Evolutionary conservation across 2,888 invertebrate species (phyloP), one percentile per base, ranked within the genome.

Genomic region (Epinotia bilunana): DNA sequence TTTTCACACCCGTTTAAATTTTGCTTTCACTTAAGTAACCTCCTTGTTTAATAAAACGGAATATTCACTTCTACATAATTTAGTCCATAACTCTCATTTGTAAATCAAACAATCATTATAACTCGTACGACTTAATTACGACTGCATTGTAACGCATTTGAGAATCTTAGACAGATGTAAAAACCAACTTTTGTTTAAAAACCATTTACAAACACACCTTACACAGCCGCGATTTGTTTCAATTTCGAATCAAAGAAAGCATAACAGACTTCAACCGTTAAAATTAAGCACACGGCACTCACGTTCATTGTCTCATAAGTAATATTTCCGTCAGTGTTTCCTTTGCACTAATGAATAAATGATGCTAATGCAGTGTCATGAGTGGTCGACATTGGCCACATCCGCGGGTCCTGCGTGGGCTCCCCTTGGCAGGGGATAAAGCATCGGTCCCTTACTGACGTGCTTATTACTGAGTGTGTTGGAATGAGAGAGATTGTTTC

Each of bases 301-400:
- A 62, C 70, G 68, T 18, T 58, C 65, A 65, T 75, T 75, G 75
- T 75, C 71, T 75, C 64, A 67, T 75, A 71, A 75, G 75, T 75
- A 75, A 72, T 72, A 71, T 75, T 72, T 75, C 75, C 75, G 75
- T 62, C 64, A 28, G 16, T 55, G 46, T 67, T 75, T 75, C 75
- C 75, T 75, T 70, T 61, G 63, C 61, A 55, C 60, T 75, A 75
- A 75, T 75, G 72, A 75, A 75, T 72, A 75, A 75, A 75, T 75
- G 75, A 75, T 75, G 75, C 12, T 75, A 75, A 75, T 75, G 75
- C 43, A 46, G 71, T 61, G 65, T 62, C 71, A 61, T 58, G 60
- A 70, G 49, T 74, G 74, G 72, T 71, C 67, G 60, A 60, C 64
- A 71, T 75, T 72, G 74, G 74, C 64, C n/a, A 55, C 75, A 67